Percentiles rank a stretch among this genome's conserved stretches.
phyloP scores from a whole-genome alignment of 2,888 invertebrate genomes.

The Xanthia icteritia region DNA sequence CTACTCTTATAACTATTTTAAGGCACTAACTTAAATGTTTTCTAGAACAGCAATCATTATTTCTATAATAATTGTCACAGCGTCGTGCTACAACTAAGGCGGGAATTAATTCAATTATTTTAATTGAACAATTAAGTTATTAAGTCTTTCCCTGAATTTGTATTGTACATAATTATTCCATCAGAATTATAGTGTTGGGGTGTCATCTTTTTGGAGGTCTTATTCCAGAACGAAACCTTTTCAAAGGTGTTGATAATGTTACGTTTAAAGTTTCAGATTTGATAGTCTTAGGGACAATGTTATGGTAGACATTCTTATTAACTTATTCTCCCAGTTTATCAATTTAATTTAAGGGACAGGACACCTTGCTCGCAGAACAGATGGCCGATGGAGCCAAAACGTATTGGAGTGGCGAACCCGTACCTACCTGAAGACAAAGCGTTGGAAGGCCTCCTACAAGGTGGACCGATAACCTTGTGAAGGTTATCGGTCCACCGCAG shows the following conservation, averaged over 20 bases:
- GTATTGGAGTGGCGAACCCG: not conserved
- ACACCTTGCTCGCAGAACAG: not conserved
- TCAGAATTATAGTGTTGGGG: not conserved
- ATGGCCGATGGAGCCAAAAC: not conserved
- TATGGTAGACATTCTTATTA: not conserved
- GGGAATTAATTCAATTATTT: conserved; percentile 34
- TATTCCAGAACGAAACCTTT: conserved; percentile 1
- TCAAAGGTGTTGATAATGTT: not conserved
- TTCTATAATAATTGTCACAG: not conserved
- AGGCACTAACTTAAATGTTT: not conserved
- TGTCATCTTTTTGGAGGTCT: not conserved
- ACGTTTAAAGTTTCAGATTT: not conserved
- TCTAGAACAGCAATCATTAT: conserved; percentile 9
- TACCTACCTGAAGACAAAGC: too few relatives aligned
- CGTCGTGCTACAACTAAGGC: not conserved
- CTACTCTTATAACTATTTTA: not conserved
- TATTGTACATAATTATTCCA: conserved; percentile 23
- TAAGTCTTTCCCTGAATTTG: conserved; percentile 9
- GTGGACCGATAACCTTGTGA: not conserved
- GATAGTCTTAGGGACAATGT: not conserved
- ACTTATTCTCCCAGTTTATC: not conserved
- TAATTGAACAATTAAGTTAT: conserved; percentile 39
- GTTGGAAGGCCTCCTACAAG: not conserved
- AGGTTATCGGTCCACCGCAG: too few relatives aligned
- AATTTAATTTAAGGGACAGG: not conserved